These are phyloP conservation scores for Apteryx owenii DNA, from an alignment of 2,113 vertebrate genomes.

Conservation along the genomic window DNA sequence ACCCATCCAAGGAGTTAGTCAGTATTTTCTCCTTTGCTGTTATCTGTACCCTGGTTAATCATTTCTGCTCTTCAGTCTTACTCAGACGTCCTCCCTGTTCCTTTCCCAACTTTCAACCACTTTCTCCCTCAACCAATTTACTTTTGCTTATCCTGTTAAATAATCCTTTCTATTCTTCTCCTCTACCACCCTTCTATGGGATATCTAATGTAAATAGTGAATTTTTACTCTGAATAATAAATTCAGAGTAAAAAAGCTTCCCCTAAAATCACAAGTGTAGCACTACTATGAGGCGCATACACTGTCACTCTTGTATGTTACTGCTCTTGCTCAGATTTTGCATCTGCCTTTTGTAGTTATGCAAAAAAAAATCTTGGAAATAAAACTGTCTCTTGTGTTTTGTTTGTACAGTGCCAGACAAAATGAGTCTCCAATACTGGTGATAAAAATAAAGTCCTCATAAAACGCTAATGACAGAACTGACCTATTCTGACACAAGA, in stretches of 20 bases:
- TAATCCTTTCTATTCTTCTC: not conserved
- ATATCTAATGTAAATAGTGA: not conserved
- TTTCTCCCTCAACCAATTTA: not conserved
- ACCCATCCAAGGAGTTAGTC: not conserved
- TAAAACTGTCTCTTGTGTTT: not conserved
- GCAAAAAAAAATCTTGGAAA: not conserved
- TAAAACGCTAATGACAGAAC: not conserved
- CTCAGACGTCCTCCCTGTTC: not conserved
- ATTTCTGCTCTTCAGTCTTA: not conserved
- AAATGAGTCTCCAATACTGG: not conserved
- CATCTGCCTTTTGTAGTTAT: not conserved
- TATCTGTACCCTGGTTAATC: not conserved
- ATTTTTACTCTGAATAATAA: not conserved
- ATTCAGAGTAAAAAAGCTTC: not conserved
- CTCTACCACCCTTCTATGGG: not conserved
- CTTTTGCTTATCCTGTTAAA: not conserved
- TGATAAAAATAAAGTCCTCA: not conserved
- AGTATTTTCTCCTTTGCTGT: not conserved
- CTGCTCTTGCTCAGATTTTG: not conserved
- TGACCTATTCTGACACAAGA: not conserved
- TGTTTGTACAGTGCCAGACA: not conserved
- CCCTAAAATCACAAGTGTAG: not conserved
- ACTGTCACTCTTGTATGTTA: accelerated
- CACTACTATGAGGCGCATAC: accelerated
- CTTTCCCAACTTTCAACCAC: not conserved